A percentile compares a stretch with the other conserved stretches of the same genome.
These are phyloP conservation scores for Silvanus unidentatus DNA, from an alignment of 2,888 invertebrate genomes.

Conservation along the genomic window DNA sequence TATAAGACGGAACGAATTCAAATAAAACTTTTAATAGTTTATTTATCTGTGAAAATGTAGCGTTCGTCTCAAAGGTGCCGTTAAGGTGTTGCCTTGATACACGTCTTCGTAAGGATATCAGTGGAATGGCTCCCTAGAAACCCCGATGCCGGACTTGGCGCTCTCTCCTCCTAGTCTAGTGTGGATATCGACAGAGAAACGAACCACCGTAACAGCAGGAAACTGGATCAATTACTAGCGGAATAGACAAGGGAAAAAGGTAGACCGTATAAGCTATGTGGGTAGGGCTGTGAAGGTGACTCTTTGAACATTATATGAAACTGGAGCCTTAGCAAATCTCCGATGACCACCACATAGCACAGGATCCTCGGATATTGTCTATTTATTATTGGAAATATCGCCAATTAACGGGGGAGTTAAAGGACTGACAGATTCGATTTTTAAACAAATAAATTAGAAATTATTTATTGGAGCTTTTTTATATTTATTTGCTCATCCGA, in stretches of 20 bases:
- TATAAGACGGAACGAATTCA: conserved; percentile 4
- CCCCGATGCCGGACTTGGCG: conserved; percentile 14
- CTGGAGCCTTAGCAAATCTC: conserved; percentile 10
- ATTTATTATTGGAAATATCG: too few relatives aligned
- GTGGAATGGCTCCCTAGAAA: conserved; percentile 42
- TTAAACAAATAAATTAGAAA: too few relatives aligned
- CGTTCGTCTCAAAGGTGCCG: conserved; percentile 36
- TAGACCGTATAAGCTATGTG: background rate
- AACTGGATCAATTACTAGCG: conserved; percentile 19
- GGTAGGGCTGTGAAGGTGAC: conserved; percentile 10
- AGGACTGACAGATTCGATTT: too few relatives aligned
- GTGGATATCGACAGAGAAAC: conserved; percentile 2
- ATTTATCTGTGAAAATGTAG: conserved; percentile 37
- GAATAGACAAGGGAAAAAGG: background rate
- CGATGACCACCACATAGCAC: conserved; percentile 8
- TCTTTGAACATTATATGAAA: conserved; percentile 12
- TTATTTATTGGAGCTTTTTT: too few relatives aligned
- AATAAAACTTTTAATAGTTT: conserved; percentile 42
- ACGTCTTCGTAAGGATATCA: conserved; percentile 40
- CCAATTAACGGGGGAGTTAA: too few relatives aligned
- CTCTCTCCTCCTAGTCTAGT: too few relatives aligned
- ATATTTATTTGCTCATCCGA: too few relatives aligned
- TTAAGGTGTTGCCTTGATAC: conserved; percentile 40
- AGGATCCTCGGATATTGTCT: too few relatives aligned
- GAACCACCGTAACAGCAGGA: conserved; percentile 7